phyloP scores from a whole-genome alignment of 2,113 vertebrate species.

The Madoqua kirkii region DNA sequence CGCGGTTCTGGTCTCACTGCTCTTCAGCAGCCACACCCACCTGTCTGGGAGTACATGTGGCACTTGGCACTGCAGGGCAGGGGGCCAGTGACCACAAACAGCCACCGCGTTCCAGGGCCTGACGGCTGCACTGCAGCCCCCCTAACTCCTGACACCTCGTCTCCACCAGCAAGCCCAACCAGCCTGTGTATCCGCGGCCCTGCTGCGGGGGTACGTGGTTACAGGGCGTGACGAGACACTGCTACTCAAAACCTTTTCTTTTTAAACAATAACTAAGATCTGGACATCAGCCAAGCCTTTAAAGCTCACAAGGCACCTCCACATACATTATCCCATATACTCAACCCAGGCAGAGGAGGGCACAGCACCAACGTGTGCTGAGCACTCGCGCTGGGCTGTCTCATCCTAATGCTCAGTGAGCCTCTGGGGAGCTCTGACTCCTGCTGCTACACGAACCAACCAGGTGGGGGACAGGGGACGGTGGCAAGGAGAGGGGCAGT shows the following conservation, averaged over 20 bases:
- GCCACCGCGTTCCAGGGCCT: background rate
- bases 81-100: background rate
- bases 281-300: background rate
- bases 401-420: background rate
- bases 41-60: background rate
- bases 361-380: background rate
- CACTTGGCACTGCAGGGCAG: background rate
- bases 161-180: background rate
- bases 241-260: background rate
- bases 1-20: background rate
- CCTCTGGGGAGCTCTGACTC: background rate
- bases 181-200: background rate
- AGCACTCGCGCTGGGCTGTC: background rate
- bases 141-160: background rate
- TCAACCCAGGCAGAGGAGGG: background rate
- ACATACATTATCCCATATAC: background rate
- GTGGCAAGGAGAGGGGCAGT: background rate
- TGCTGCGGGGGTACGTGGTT: too few relatives aligned
- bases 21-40: background rate
- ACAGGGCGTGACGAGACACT: background rate
- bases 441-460: background rate
- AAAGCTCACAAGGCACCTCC: background rate
- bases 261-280: background rate
- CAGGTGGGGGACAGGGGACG: background rate
- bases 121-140: background rate